phyloP scores from a whole-genome alignment of 2,888 invertebrate species.

The Lasioglossum pauxillum region DNA sequence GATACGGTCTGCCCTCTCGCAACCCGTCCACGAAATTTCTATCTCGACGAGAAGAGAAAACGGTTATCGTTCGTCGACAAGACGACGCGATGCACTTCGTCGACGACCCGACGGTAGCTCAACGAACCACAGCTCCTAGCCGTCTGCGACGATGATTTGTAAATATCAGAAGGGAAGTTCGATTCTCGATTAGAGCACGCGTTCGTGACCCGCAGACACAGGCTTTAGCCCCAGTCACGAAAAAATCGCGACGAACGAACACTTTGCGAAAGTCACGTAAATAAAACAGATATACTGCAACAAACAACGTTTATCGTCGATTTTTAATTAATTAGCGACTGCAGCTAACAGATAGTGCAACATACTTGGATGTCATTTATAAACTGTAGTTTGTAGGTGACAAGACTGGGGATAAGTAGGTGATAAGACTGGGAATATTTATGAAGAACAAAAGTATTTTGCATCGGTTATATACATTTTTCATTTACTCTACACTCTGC shows the following conservation, averaged over 20 bases:
- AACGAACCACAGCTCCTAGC: too few species aligned
- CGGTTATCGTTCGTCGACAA: conserved; percentile 41
- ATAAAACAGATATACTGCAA: background rate
- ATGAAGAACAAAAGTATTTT: background rate
- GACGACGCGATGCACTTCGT: background rate
- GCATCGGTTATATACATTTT: background rate
- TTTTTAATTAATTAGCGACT: background rate
- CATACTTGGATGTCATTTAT: background rate
- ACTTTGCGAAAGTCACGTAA: background rate
- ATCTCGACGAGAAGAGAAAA: background rate
- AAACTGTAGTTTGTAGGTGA: background rate
- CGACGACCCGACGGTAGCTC: background rate
- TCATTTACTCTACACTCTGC: background rate
- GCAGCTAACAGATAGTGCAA: background rate
- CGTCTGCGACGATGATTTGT: background rate
- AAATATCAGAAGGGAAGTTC: background rate
- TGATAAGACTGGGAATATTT: background rate
- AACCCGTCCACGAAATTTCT: conserved; percentile 32
- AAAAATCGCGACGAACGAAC: background rate
- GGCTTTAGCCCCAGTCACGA: background rate
- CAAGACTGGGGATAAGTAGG: background rate
- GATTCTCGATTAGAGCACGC: background rate
- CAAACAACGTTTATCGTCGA: background rate
- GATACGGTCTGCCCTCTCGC: conserved; percentile 31
- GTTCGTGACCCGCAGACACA: background rate